phyloP scores from a whole-genome alignment of 1,140 invertebrate species.

The Calliphora vicina region DNA sequence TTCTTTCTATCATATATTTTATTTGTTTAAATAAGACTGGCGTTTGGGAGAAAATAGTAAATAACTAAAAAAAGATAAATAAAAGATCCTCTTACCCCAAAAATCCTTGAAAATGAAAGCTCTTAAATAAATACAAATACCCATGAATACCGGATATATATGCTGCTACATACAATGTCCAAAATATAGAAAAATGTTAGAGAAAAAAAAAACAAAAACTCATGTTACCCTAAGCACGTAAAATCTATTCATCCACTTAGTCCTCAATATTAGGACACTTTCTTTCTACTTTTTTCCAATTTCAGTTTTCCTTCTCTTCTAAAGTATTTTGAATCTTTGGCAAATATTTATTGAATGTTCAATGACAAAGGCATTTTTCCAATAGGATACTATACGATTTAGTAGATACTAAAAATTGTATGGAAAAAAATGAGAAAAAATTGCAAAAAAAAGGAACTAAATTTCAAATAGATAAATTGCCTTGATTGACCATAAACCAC shows the following conservation, averaged over 20 bases:
- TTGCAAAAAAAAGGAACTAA: background rate
- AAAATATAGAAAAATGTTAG: background rate
- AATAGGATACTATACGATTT: background rate
- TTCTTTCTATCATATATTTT: background rate
- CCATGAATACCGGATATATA: background rate
- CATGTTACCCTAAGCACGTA: constrained; percentile 24
- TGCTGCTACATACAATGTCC: background rate
- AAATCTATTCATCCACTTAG: constrained; percentile 31
- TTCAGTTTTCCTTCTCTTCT: background rate
- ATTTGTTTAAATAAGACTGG: background rate
- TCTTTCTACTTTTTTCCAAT: background rate
- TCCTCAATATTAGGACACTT: constrained; percentile 29
- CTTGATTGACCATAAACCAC: constrained; percentile 35
- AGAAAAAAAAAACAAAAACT: background rate
- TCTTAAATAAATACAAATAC: constrained; percentile 17
- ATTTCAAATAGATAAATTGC: constrained; percentile 33
- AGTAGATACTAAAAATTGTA: background rate
- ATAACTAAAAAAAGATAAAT: background rate
- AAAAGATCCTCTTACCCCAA: background rate
- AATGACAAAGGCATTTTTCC: constrained; percentile 23
- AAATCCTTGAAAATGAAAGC: constrained; percentile 9
- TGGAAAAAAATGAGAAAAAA: background rate
- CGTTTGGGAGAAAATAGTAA: background rate
- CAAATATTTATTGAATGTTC: constrained; percentile 33
- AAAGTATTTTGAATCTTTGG: constrained; percentile 5